Evolutionary conservation across 2,888 invertebrate genomes (phyloP), one percentile per base, ranked within the genome.

Genomic region (Psylliodes chrysocephalus): DNA sequence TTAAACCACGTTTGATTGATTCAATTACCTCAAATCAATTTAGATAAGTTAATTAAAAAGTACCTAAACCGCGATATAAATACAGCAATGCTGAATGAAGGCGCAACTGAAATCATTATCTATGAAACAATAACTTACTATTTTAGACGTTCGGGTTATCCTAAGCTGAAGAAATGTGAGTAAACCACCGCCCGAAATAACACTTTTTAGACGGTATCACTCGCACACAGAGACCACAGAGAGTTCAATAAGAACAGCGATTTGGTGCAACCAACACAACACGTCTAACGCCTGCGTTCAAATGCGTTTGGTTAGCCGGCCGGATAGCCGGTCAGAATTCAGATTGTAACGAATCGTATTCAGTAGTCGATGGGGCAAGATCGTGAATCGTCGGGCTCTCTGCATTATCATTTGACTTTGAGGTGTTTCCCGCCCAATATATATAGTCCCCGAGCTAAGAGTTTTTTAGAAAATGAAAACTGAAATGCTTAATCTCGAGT

Each of bases 171-270:
- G 38, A 25, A 22, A 47, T 4, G 0, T 3, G 17, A 8, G 14
- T 57, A 30, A 40, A 69, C 67, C 71, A 71, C 71, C 71, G 71
- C 71, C 72, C 72, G 51, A 61, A 63, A 63, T 60, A 51, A 28
- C 70, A 69, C 70, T 63, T 61, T 63, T 35, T 51, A 47, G 52
- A 54, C 60, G 38, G 53, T 64, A 66, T 64, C 67, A 70, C 70
- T 64, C 47, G 53, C 69, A 71, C 69, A 71, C 71, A 59, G 54
- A 52, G 67, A 59, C 54, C 67, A 67, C 67, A 67, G 42, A 68
- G 64, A 66, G 68, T 71, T 67, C 68, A 68, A 71, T 68, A 68
- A 60, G n/a, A 66, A 46, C 42, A 60, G 55, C 56, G 57, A 46
- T 49, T 10, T 49, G 56, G 17, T 54, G 49, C 47, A 22, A 25